These are phyloP conservation scores for Pangasius mekongensis DNA, from an alignment of 2,797 vertebrate genomes.

Conservation along the genomic window DNA sequence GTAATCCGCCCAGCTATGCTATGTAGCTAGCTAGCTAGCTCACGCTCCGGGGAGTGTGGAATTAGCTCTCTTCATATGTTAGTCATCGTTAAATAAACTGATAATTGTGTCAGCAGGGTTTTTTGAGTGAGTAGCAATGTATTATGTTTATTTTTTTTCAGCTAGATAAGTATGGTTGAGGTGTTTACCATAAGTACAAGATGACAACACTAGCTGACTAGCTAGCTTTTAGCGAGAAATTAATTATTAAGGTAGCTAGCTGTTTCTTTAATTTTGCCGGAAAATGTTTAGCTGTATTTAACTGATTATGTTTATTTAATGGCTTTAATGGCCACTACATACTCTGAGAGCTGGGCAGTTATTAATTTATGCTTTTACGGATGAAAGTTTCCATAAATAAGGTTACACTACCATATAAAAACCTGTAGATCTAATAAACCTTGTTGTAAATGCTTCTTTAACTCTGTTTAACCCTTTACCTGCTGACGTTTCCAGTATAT, in stretches of 20 bases:
- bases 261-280: not conserved
- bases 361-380: not conserved
- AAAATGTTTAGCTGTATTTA: not conserved
- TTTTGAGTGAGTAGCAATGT: not conserved
- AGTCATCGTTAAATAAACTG: not conserved
- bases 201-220: not conserved
- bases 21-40: conserved; percentile 29
- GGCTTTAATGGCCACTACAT: not conserved
- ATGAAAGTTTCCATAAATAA: not conserved
- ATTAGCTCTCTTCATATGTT: not conserved
- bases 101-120: not conserved
- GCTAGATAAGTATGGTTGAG: not conserved
- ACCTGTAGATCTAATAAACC: not conserved
- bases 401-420: not conserved
- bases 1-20: conserved; percentile 46
- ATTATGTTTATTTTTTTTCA: not conserved
- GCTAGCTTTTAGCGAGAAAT: conserved; percentile 3
- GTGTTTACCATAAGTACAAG: not conserved
- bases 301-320: not conserved
- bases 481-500: not conserved
- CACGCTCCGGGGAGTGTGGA: not conserved
- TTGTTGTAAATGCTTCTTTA: not conserved
- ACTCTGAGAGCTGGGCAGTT: not conserved
- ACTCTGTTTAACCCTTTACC: not conserved
- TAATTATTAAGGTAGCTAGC: not conserved